These are phyloP conservation scores for Diaphora mendica DNA, from an alignment of 2,888 invertebrate genomes.

Conservation along the genomic window DNA sequence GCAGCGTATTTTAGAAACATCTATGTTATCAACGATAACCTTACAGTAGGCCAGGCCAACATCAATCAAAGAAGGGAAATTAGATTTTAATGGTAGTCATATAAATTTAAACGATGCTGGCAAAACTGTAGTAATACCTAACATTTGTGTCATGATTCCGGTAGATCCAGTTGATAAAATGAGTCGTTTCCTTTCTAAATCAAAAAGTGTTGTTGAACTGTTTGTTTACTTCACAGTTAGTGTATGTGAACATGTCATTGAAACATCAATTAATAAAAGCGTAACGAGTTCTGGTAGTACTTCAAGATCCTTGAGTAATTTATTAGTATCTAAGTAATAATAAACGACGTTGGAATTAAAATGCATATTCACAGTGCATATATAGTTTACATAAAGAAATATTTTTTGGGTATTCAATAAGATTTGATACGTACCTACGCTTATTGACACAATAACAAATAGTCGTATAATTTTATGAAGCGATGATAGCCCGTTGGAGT, in stretches of 20 bases:
- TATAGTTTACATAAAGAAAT: not conserved
- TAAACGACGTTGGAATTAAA: not conserved
- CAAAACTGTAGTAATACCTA: conserved; percentile 31
- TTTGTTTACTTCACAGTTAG: conserved; percentile 12
- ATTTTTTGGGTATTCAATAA: not conserved
- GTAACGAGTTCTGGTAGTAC: not conserved
- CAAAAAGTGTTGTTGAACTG: conserved; percentile 6
- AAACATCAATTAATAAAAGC: not conserved
- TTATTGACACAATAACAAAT: not conserved
- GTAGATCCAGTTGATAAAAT: conserved; percentile 9
- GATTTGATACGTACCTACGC: too few species aligned
- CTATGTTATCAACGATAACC: not conserved
- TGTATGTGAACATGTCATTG: not conserved
- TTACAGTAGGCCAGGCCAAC: conserved; percentile 7
- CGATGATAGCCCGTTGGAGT: not conserved
- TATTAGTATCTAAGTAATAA: not conserved
- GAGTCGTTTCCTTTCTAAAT: conserved; percentile 10
- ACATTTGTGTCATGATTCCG: conserved; percentile 20
- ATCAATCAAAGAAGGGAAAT: conserved; percentile 37
- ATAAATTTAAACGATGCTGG: conserved; percentile 28
- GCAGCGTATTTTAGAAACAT: not conserved
- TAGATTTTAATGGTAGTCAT: conserved; percentile 31
- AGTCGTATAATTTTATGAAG: not conserved
- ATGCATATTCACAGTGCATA: not conserved
- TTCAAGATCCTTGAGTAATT: not conserved